These are phyloP conservation scores for Brachyistius frenatus DNA, from an alignment of 2,113 vertebrate species.

Conservation along the genomic window DNA sequence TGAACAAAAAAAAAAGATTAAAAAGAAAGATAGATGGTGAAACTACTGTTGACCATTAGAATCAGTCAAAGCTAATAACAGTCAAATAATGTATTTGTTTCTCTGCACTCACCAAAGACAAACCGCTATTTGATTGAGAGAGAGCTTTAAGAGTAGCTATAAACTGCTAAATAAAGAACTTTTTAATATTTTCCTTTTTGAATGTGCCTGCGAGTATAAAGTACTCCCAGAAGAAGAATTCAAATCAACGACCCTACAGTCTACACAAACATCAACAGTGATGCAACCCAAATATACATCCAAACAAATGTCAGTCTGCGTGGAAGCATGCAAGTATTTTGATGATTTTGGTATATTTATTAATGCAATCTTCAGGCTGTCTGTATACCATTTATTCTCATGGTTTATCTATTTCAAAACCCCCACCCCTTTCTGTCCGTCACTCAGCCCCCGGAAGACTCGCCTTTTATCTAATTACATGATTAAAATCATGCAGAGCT, in stretches of 20 bases:
- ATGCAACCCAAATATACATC: no score
- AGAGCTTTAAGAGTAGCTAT: no score
- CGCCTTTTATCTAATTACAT: slow-evolving; percentile 58
- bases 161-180: no score
- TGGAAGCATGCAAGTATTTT: no score
- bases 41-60: not conserved
- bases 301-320: no score
- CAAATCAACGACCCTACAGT: no score
- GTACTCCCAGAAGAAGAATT: no score
- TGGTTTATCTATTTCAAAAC: not conserved
- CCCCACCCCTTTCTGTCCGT: not conserved
- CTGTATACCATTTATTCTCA: not conserved
- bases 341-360: not conserved
- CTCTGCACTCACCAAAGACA: no score
- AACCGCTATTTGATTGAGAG: no score
- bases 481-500: slow-evolving; percentile 29
- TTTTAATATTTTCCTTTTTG: no score
- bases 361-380: not conserved
- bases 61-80: not conserved
- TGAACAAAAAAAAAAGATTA: not conserved
- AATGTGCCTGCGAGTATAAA: no score
- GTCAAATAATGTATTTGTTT: not conserved
- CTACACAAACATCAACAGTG: no score
- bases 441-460: slow-evolving; percentile 28
- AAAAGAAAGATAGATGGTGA: not conserved